Conservation (phyloP, 2,797 vertebrate genomes). For the Orestias chungarensis region DNA sequence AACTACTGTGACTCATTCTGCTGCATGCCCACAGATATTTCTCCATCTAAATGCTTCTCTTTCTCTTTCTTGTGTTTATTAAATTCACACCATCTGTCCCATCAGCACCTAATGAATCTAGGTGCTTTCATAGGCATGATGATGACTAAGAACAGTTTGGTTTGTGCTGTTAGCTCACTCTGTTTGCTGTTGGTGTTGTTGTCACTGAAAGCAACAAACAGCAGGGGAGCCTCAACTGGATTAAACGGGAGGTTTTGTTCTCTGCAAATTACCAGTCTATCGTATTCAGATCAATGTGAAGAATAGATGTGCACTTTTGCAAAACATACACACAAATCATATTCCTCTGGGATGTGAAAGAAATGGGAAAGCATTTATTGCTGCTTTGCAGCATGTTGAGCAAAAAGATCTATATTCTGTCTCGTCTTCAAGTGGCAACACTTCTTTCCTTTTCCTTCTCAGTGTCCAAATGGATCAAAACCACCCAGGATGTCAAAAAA, state of each 20-base stretch:
- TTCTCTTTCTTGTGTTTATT: conserved; percentile 37
- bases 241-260: conserved; percentile 34
- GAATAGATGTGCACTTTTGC: not conserved
- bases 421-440: conserved; percentile 30
- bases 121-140: conserved; percentile 32
- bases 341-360: not conserved
- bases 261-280: conserved; percentile 3
- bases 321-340: not conserved
- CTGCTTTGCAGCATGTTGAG: conserved; percentile 13
- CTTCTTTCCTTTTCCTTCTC: conserved; percentile 26
- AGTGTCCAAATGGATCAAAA: conserved; percentile 32
- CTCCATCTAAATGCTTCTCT: not conserved
- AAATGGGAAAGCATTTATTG: not conserved
- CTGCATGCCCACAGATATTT: conserved; percentile 44
- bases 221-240: conserved; percentile 41
- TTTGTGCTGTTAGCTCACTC: conserved; percentile 21
- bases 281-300: conserved; percentile 10
- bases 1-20: conserved; percentile 63
- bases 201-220: conserved; percentile 35
- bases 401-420: conserved; percentile 37
- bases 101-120: conserved; percentile 47
- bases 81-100: conserved; percentile 58
- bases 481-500: conserved; percentile 10
- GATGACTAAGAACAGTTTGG: conserved; percentile 43
- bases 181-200: conserved; percentile 33